Percentiles rank a stretch among this genome's conserved stretches.
phyloP scores from a whole-genome alignment of 2,888 invertebrate species.

The Lamproptera curius region DNA sequence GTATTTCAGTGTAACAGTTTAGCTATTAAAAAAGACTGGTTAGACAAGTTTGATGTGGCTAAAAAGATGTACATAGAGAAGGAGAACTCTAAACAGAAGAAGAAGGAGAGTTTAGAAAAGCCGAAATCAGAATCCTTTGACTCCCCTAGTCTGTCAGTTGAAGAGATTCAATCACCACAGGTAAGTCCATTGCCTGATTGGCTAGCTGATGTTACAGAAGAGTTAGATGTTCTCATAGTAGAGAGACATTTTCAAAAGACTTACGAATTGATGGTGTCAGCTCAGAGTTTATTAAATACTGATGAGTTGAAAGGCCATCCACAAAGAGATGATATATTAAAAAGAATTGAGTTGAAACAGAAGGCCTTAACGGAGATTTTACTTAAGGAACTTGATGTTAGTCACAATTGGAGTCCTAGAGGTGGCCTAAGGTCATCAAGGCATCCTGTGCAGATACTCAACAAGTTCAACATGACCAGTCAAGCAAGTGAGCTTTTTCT shows the following conservation, averaged over 20 bases:
- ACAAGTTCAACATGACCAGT: conserved; percentile 82
- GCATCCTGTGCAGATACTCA: conserved; percentile 90
- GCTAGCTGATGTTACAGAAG: conserved; percentile 94
- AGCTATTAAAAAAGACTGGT: conserved; percentile 92
- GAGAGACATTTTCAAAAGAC: conserved; percentile 97
- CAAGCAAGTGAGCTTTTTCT: conserved; percentile 91
- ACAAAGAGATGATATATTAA: conserved; percentile 56
- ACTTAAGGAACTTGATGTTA: conserved; percentile 92
- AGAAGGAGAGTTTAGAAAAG: conserved; percentile 60
- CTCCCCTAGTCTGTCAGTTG: conserved; percentile 69
- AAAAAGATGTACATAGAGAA: conserved; percentile 87
- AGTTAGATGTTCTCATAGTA: conserved; percentile 95
- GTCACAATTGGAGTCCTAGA: conserved; percentile 93
- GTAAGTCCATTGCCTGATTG: conserved; percentile 84
- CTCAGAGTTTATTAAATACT: conserved; percentile 58
- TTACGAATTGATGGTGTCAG: conserved; percentile 84
- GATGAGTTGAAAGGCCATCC: conserved; percentile 64
- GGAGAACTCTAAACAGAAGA: conserved; percentile 79
- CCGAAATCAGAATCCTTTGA: conserved; percentile 58
- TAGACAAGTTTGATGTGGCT: conserved; percentile 93
- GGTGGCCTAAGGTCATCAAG: conserved; percentile 92
- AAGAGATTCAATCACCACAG: conserved; percentile 64
- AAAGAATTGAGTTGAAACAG: conserved; percentile 84
- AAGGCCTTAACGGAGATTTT: conserved; percentile 90
- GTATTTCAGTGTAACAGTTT: conserved; percentile 93